Evolutionary conservation across 2,888 invertebrate species (phyloP).

Genomic region (Drosophila greeni): DNA sequence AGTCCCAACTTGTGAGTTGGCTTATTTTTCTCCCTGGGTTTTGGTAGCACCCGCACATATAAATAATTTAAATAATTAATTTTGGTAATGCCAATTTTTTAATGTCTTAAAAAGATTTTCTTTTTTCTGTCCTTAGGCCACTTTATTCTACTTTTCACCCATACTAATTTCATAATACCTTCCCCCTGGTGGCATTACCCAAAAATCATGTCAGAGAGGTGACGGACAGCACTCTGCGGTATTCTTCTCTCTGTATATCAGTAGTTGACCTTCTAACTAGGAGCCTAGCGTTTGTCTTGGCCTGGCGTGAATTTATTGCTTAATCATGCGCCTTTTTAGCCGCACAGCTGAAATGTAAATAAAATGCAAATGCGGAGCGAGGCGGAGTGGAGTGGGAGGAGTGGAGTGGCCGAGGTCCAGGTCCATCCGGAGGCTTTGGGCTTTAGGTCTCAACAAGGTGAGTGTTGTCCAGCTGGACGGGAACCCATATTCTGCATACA

Average conservation of each 20-base stretch:
- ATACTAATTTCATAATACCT: neutral
- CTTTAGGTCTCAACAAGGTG: slow-evolving; percentile 49
- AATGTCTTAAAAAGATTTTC: neutral
- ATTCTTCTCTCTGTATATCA: slow-evolving; percentile 4
- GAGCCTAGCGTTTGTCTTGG: slow-evolving; percentile 21
- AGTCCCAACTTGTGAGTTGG: neutral
- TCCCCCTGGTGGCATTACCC: neutral
- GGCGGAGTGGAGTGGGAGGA: slow-evolving; percentile 3
- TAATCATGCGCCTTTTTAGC: slow-evolving; percentile 59
- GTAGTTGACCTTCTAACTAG: slow-evolving; percentile 6
- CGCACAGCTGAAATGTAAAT: slow-evolving; percentile 50
- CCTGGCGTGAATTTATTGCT: slow-evolving; percentile 66
- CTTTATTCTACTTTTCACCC: neutral
- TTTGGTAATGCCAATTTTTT: neutral
- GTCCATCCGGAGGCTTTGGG: slow-evolving; percentile 15
- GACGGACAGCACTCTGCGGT: too few species aligned
- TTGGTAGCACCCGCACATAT: too few species aligned
- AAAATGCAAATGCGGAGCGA: slow-evolving; percentile 16
- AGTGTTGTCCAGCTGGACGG: slow-evolving; percentile 56
- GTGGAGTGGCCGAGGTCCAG: slow-evolving; percentile 3
- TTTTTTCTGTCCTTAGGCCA: neutral
- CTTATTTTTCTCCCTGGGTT: neutral
- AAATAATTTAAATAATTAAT: too few species aligned
- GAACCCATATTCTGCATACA: slow-evolving; percentile 12
- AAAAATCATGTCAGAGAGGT: neutral